Base-by-base conservation (phyloP, 1,140 invertebrate species). In the Littorina saxatilis region DNA sequence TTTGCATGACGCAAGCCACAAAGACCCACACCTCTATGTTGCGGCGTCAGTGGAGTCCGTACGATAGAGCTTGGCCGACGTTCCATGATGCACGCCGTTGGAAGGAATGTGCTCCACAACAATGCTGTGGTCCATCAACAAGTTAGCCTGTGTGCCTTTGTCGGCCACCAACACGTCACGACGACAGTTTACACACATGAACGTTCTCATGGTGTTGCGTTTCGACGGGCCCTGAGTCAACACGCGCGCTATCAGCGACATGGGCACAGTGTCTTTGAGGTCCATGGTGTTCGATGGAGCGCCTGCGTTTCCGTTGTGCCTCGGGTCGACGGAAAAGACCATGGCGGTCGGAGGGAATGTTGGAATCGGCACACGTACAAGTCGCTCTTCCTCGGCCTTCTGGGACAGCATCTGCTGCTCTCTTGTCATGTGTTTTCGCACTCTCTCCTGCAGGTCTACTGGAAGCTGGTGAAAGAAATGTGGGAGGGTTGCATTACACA, bases 181-280 rank as follows among this genome's bases (percentile, higher is more conserved):
- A 47, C 83, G 84, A 87, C 91, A 92, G 61, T 86, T 86, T 17
- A 85, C 78, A 88, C 91, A 92, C 29, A 91, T 84, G 68, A 88
- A 91, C n/a, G 87, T 86, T n/a, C 87, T 76, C 15, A 82, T 84
- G 2, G 82, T 82, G 66, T 85, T 86, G n/a, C 85, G 84, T 35
- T 83, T 86, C 13, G 87, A 77, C 50, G 90, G 86, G 40, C 86
- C 94, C 84, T 98, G 97, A 90, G 98, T 96, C 40, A 99, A 93
- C 66, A 98, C 96, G 94, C 98, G 97, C 2, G 97, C 97, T 95
- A 99, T 97, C 70, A 98, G 95, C 23, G 97, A 96, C 47, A 97
- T 96, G 15, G 97, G 98, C 35, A 99, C 97, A 86, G 96, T 95
- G 82, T 97, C 97, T 32, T 81, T 80, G 66, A 90, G 86, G 2